Evolutionary conservation across 2,888 invertebrate species (phyloP).

Genomic region (Pardosa pseudoannulata): DNA sequence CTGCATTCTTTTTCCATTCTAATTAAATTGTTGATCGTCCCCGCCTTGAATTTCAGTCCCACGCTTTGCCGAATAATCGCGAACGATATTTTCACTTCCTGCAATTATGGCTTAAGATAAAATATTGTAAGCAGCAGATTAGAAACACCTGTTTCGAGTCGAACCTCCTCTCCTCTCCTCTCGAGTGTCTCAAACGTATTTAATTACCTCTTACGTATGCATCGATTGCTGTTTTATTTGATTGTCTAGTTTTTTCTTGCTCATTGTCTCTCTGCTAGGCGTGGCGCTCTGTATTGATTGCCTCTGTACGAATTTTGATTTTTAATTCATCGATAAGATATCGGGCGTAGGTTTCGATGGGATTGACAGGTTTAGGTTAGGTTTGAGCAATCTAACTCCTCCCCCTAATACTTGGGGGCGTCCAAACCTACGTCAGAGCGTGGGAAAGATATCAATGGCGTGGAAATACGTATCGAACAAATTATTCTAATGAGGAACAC

Average conservation of each 20-base stretch:
- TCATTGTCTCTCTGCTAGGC: slow-evolving; percentile 28
- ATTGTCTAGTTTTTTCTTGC: slow-evolving; percentile 7
- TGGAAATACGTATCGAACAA: background rate
- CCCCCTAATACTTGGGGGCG: slow-evolving; percentile 23
- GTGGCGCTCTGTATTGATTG: slow-evolving; percentile 58
- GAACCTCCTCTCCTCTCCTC: slow-evolving; percentile 2
- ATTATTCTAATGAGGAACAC: background rate
- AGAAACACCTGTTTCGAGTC: slow-evolving; percentile 34
- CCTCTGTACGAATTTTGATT: slow-evolving; percentile 21
- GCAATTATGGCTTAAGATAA: slow-evolving; percentile 44
- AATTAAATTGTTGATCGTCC: slow-evolving; percentile 19
- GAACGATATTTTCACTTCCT: slow-evolving; percentile 58
- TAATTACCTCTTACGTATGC: slow-evolving; percentile 57
- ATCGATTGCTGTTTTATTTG: slow-evolving; percentile 8
- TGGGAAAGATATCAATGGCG: background rate
- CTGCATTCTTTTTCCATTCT: background rate
- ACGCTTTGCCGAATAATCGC: slow-evolving; percentile 30
- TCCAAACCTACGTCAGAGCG: slow-evolving; percentile 11
- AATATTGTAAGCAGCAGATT: background rate
- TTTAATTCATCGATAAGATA: slow-evolving; percentile 58
- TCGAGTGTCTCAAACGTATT: slow-evolving; percentile 4
- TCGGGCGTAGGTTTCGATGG: slow-evolving; percentile 50
- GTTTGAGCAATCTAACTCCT: slow-evolving; percentile 19
- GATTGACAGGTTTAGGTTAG: slow-evolving; percentile 58
- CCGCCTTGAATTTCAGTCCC: slow-evolving; percentile 30